Evolutionary conservation across 2,797 vertebrate genomes (phyloP).

Genomic region (Novumbra hubbsi): DNA sequence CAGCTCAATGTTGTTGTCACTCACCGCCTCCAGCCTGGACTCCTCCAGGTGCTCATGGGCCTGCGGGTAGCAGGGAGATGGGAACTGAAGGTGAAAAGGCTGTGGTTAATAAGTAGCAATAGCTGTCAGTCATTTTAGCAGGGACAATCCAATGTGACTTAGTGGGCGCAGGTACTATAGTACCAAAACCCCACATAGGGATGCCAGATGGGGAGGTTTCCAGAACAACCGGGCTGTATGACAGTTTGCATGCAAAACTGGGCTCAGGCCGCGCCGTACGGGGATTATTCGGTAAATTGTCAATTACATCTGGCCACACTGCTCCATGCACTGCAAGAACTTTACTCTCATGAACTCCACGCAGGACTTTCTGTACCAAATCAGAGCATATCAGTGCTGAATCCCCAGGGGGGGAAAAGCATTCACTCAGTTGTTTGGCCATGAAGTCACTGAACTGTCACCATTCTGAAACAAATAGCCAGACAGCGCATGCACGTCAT

Average conservation of each 20-base stretch:
- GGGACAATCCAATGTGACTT: neutral
- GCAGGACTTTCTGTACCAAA: neutral
- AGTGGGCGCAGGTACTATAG: neutral
- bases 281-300: too few species aligned
- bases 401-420: neutral
- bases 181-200: neutral
- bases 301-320: neutral
- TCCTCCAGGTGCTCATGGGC: slow-evolving; percentile 90
- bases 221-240: too few species aligned
- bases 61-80: slow-evolving; percentile 58
- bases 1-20: slow-evolving; percentile 92
- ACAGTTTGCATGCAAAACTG: too few species aligned
- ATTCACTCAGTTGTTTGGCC: neutral
- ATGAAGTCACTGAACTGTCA: neutral
- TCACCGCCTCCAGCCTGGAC: slow-evolving; percentile 89
- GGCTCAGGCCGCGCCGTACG: too few species aligned
- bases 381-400: neutral
- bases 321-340: neutral
- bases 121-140: neutral
- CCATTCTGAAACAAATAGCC: neutral
- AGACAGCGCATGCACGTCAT: neutral
- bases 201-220: too few species aligned
- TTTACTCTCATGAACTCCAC: neutral
- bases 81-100: slow-evolving; percentile 2
- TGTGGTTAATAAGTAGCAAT: neutral